Evolutionary conservation across 2,888 invertebrate species (phyloP).

Genomic region (Taphrorychus bicolor): DNA sequence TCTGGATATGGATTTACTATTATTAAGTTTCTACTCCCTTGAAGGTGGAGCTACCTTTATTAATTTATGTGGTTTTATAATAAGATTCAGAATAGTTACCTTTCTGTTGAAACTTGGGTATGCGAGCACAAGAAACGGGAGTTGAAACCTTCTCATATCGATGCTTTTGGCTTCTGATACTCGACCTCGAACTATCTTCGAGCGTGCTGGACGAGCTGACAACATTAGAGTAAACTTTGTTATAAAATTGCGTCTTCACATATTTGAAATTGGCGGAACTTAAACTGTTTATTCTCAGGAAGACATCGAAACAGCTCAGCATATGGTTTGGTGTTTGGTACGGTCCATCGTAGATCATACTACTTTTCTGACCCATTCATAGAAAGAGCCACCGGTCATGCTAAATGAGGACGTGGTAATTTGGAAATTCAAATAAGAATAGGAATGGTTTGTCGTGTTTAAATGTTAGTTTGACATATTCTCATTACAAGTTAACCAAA

Average conservation of each 20-base stretch:
- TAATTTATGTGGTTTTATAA: too few relatives aligned
- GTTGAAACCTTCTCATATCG: constrained; percentile 44
- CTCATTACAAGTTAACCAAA: too few relatives aligned
- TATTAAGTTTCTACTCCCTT: not conserved
- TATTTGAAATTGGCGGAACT: constrained; percentile 44
- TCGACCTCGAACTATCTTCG: constrained; percentile 6
- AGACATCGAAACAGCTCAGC: constrained; percentile 43
- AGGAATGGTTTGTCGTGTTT: too few relatives aligned
- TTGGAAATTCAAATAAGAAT: too few relatives aligned
- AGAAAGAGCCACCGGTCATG: too few relatives aligned
- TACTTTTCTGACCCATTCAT: too few relatives aligned
- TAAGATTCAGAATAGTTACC: too few relatives aligned
- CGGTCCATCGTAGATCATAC: not conserved
- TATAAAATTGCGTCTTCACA: constrained; percentile 45
- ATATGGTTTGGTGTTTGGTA: constrained; percentile 24
- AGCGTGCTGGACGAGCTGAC: constrained; percentile 10
- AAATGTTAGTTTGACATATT: too few relatives aligned
- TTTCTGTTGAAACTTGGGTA: constrained; percentile 45
- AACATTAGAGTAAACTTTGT: constrained; percentile 27
- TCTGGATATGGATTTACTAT: not conserved
- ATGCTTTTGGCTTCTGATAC: constrained; percentile 37
- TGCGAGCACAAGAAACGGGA: constrained; percentile 34
- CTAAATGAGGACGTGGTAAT: too few relatives aligned
- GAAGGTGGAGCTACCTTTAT: too few relatives aligned
- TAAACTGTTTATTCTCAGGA: constrained; percentile 41